Evolutionary conservation across 2,888 invertebrate genomes (phyloP).

Genomic region (Drosophila austrosaltans): DNA sequence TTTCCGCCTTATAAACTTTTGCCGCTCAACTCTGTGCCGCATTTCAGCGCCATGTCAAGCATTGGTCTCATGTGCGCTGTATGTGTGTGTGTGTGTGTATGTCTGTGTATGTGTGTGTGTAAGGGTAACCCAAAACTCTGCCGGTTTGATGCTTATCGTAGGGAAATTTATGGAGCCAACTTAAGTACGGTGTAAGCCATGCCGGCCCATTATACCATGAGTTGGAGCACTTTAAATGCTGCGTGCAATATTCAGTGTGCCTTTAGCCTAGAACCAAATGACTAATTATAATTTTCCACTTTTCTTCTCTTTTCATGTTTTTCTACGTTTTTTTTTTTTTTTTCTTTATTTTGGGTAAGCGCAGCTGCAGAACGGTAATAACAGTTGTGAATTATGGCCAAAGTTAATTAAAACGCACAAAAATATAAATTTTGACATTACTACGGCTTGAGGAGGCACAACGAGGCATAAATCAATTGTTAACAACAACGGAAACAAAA

Average conservation of each 20-base stretch:
- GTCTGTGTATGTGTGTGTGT: neutral
- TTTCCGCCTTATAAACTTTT: slow-evolving; percentile 75
- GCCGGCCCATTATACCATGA: slow-evolving; percentile 35
- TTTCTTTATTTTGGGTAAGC: slow-evolving; percentile 8
- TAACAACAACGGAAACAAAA: neutral
- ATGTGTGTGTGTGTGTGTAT: neutral
- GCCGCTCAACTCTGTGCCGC: slow-evolving; percentile 56
- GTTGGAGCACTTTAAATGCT: slow-evolving; percentile 28
- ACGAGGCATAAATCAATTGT: slow-evolving; percentile 60
- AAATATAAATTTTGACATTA: slow-evolving; percentile 21
- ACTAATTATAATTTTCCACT: slow-evolving; percentile 62
- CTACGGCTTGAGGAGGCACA: slow-evolving; percentile 1
- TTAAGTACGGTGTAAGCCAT: slow-evolving; percentile 63
- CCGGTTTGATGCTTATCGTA: slow-evolving; percentile 65
- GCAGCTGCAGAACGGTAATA: slow-evolving; percentile 50
- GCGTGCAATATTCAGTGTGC: slow-evolving; percentile 30
- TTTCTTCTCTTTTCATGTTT: slow-evolving; percentile 34
- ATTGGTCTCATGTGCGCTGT: slow-evolving; percentile 6
- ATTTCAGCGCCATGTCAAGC: slow-evolving; percentile 57
- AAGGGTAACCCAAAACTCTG: slow-evolving; percentile 32
- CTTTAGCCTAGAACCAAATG: slow-evolving; percentile 38
- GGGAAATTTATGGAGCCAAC: slow-evolving; percentile 61
- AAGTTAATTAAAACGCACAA: slow-evolving; percentile 57
- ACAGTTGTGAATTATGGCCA: slow-evolving; percentile 48
- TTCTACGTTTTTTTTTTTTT: neutral